Evolutionary conservation across 2,888 invertebrate genomes (phyloP), one percentile per base, ranked within the genome.

Genomic region (Biston stratarius): DNA sequence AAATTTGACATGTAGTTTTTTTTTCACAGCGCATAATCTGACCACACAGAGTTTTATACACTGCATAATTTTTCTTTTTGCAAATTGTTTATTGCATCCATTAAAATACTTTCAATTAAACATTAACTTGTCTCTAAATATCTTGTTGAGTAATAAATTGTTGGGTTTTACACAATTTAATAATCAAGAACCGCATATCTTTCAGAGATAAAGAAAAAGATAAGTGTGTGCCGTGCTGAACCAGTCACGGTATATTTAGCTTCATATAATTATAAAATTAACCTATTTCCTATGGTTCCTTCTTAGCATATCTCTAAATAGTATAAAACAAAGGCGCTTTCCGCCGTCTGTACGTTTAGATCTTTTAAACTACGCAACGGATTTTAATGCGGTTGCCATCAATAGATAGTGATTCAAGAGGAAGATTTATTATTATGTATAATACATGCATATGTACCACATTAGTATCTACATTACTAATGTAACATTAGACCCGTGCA

Each of bases 171-270:
- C 69, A 69, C 66, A 74, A 71, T 58, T 71, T 75, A 74, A 70
- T 51, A 71, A 74, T 6, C 78, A 77, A 80, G 79, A 79, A 78
- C 73, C 75, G 15, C 59, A 69, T 73, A 83, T 87, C 85, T 80
- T 58, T 33, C n/a, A 45, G 58, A 84, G 86, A 86, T 86, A 85
- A 83, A 67, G 72, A 62, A 65, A 45, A 57, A 77, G 83, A 85
- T 84, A 85, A 79, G 53, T 58, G 66, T 56, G 70, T 70, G 66
- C 64, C 83, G 86, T 86, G 85, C 83, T 79, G 80, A 86, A 85
- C 86, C 86, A 76, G 63, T 71, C 77, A 75, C 77, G 70, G 64
- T 74, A 76, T 70, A 76, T 78, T 76, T 78, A 75, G 76, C 73
- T 73, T 75, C 68, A 66, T 77, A 76, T 70, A 72, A 71, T 67